phyloP scores from a whole-genome alignment of 2,888 invertebrate genomes.

The Diarsia rubi region DNA sequence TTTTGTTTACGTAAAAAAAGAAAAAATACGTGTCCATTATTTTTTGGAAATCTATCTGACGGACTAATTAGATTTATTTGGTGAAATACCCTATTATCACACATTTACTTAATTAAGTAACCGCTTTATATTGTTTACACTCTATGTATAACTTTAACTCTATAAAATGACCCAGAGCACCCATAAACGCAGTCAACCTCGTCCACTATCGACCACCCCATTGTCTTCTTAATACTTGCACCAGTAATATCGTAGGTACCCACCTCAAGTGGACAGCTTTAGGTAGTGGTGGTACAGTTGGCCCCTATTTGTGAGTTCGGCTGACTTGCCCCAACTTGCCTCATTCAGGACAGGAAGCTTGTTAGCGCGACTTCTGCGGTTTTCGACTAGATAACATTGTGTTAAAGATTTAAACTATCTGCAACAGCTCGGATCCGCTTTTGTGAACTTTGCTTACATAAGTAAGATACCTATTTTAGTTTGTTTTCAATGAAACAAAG shows the following conservation, averaged over 20 bases:
- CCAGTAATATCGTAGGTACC: conserved; percentile 25
- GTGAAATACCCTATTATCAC: no score
- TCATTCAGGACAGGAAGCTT: conserved; percentile 80
- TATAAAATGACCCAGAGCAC: neutral
- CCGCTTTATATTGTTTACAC: neutral
- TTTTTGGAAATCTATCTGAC: no score
- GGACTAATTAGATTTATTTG: no score
- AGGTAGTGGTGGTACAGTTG: conserved; percentile 68
- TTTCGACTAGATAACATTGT: conserved; percentile 82
- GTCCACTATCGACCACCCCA: conserved; percentile 22
- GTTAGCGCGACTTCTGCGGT: conserved; percentile 86
- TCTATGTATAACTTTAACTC: neutral
- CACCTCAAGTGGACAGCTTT: conserved; percentile 73
- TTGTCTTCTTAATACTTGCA: conserved; percentile 38
- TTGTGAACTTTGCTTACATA: conserved; percentile 52
- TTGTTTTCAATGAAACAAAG: conserved; percentile 28
- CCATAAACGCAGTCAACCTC: neutral
- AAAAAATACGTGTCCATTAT: no score
- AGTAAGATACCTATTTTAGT: conserved; percentile 22
- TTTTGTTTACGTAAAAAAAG: no score
- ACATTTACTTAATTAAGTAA: neutral
- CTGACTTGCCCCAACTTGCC: conserved; percentile 80
- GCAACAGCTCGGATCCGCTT: conserved; percentile 37
- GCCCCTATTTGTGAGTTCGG: conserved; percentile 78
- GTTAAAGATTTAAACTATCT: conserved; percentile 83